These are phyloP conservation scores for Nephrotoma flavescens DNA, from an alignment of 2,888 invertebrate genomes.

Conservation along the genomic window DNA sequence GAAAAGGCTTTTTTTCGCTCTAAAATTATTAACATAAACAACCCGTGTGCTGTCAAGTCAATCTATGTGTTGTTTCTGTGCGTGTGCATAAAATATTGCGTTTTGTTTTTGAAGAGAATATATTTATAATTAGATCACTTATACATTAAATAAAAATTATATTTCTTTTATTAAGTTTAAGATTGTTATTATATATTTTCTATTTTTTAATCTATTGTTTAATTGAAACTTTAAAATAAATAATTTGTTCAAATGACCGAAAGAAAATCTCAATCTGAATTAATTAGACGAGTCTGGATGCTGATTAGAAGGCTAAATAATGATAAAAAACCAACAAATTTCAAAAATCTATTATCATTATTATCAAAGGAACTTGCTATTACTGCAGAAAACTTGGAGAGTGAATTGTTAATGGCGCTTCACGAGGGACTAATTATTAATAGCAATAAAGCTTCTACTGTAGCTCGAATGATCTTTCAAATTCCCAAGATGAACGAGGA, in stretches of 20 bases:
- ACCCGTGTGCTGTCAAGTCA: too few relatives aligned
- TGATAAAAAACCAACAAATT: not conserved
- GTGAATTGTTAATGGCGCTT: not conserved
- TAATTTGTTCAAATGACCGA: not conserved
- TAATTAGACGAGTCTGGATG: not conserved
- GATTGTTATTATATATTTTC: not conserved
- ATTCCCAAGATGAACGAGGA: not conserved
- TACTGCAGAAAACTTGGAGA: not conserved
- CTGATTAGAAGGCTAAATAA: not conserved
- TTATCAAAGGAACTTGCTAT: not conserved
- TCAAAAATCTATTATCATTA: not conserved
- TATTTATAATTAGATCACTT: not conserved
- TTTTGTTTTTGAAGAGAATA: not conserved
- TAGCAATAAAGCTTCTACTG: not conserved
- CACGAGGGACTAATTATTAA: not conserved
- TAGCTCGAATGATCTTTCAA: not conserved
- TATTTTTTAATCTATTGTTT: not conserved
- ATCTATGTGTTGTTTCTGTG: not conserved
- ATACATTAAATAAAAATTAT: not conserved
- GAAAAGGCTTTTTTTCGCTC: too few relatives aligned
- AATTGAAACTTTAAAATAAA: not conserved
- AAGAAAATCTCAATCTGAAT: not conserved
- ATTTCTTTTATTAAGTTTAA: not conserved
- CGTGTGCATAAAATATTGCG: not conserved
- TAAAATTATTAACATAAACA: too few relatives aligned